phyloP scores from a whole-genome alignment of 2,113 vertebrate genomes.

The Nibea albiflora region DNA sequence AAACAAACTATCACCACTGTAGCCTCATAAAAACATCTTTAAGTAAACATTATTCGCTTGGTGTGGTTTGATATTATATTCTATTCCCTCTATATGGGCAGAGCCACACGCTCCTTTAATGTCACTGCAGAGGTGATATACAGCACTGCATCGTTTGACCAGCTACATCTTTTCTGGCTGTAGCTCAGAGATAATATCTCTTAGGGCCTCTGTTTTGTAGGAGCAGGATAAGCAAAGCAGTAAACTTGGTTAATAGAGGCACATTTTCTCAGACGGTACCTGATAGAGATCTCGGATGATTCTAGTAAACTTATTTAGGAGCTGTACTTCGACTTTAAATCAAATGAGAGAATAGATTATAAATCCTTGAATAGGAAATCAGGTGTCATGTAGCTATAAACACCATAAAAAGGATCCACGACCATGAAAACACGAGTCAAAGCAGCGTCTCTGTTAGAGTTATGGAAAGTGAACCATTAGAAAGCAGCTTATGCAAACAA shows the following conservation, averaged over 20 bases:
- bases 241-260: conserved; percentile 28
- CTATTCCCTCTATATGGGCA: conserved; percentile 4
- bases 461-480: conserved; percentile 18
- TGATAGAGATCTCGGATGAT: conserved; percentile 4
- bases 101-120: conserved; percentile 10
- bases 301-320: background rate
- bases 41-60: background rate
- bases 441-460: background rate
- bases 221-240: conserved; percentile 35
- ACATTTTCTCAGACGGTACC: background rate
- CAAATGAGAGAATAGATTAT: background rate
- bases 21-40: background rate
- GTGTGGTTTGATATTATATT: background rate
- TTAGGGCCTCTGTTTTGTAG: conserved; percentile 14
- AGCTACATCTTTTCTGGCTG: background rate
- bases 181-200: conserved; percentile 23
- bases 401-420: background rate
- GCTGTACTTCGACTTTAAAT: background rate
- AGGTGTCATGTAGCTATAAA: background rate
- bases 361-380: background rate
- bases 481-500: conserved; percentile 37
- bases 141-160: conserved; percentile 9
- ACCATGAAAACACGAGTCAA: background rate
- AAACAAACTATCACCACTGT: conserved; percentile 12
- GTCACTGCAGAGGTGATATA: background rate